Base-by-base conservation (phyloP, 2,888 invertebrate genomes). In the Lathronympha strigana region DNA sequence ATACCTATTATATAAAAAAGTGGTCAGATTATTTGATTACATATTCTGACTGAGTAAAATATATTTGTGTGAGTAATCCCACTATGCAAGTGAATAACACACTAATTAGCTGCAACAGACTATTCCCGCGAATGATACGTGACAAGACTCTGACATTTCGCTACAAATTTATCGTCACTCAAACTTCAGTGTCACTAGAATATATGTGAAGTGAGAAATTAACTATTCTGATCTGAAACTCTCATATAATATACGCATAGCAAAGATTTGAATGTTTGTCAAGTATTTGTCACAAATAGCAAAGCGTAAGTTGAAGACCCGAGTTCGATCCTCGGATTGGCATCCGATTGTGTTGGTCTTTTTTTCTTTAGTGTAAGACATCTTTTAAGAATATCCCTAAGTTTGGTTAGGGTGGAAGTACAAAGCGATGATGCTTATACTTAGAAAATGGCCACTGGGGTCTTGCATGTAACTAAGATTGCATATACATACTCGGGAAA, bases 121-220 rank as follows among this genome's bases (percentile, higher is more conserved):
- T 25, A 31, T 57, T 31, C 15, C 38, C 38, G 13, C 40, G 40
- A 13, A 38, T 49, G 47, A 55, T 49, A 36, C 49, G 58, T n/a
- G 61, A 38, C 58, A 19, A 28, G 40, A 40, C 49, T 23, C 47
- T 31, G 28, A 50, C 43, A 51, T 51, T 63, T 33, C 43, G 49
- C 40, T 25, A 43, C 21, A 50, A 63, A 63, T 63, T 63, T 58
- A 51, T 63, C 51, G 50, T 43, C 50, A 49, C 51, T 63, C 53
- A 58, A 49, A 63, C 43, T 45, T 51, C 21, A 40, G 57, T 43
- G 33, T 50, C n/a, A 31, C 49, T 57, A 6, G 17, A 33, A 45
- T 45, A 45, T 31, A 57, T 57, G 57, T 21, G 43, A 31, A 45
- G 57, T 21, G n/a, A 31, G n/a, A 31, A 45, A 45, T 31, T 28